Evolutionary conservation across 2,797 vertebrate genomes (phyloP).

Genomic region (Australoheros facetus): DNA sequence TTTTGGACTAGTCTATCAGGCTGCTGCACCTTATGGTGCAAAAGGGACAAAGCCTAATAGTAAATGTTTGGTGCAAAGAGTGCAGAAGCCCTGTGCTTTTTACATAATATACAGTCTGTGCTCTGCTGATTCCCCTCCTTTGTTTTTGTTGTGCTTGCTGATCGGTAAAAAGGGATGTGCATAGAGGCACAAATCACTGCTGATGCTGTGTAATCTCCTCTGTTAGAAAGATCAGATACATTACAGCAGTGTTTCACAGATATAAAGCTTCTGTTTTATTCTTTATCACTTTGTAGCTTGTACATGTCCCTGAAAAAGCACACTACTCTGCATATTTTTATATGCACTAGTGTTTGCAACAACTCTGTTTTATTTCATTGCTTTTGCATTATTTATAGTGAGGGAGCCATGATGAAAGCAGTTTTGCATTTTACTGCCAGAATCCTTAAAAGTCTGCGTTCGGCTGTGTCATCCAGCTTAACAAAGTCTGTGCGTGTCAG

Average conservation of each 20-base stretch:
- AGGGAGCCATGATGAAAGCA: not conserved
- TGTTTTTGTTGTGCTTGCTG: slow-evolving; percentile 48
- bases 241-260: not conserved
- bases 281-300: slow-evolving; percentile 1
- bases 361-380: not conserved
- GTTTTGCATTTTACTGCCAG: slow-evolving; percentile 7
- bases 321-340: not conserved
- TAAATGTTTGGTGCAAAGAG: slow-evolving; percentile 1
- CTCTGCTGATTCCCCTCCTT: slow-evolving; percentile 4
- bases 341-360: not conserved
- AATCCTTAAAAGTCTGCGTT: not conserved
- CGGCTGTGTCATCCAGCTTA: not conserved
- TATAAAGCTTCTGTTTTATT: not conserved
- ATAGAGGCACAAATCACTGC: slow-evolving; percentile 7
- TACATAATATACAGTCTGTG: not conserved
- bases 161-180: slow-evolving; percentile 22
- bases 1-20: not conserved
- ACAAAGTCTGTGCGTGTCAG: slow-evolving; percentile 8
- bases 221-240: not conserved
- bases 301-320: not conserved
- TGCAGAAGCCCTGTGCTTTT: slow-evolving; percentile 10
- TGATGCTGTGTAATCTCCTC: slow-evolving; percentile 21
- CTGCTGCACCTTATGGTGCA: slow-evolving; percentile 18
- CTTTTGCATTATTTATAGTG: slow-evolving; percentile 27
- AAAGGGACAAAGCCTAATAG: slow-evolving; percentile 8